Evolutionary conservation across 2,797 vertebrate species (phyloP).

Genomic region (Benthosema pterotum): DNA sequence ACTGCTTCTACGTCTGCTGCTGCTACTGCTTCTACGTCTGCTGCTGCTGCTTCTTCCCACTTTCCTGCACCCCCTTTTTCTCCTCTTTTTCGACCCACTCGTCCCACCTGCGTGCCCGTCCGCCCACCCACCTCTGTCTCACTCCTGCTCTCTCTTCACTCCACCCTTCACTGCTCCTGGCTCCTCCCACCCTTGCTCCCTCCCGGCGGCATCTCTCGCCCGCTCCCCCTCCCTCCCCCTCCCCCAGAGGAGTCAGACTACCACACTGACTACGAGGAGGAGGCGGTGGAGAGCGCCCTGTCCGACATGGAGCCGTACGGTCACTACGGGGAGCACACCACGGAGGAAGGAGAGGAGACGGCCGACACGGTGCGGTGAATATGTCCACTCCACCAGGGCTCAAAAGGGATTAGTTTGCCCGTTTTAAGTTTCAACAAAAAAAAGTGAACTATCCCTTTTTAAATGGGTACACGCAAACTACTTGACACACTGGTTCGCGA

Average conservation of each 20-base stretch:
- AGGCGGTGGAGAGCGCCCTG: conserved; percentile 77
- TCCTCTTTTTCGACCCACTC: conserved; percentile 1
- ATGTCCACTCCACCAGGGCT: conserved; percentile 11
- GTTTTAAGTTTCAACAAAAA: too few species aligned
- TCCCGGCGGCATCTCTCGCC: too few species aligned
- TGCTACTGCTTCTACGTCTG: too few species aligned
- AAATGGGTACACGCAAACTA: too few species aligned
- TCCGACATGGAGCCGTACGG: conserved; percentile 75
- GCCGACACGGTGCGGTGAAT: conserved; percentile 84
- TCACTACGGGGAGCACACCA: conserved; percentile 73
- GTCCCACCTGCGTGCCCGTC: too few species aligned
- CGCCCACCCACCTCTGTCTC: too few species aligned
- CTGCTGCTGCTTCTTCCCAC: conserved; percentile 14
- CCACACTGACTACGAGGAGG: conserved; percentile 83
- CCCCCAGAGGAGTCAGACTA: conserved; percentile 91
- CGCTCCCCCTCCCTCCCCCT: conserved; percentile 37
- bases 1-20: too few species aligned
- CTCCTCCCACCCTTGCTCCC: conserved; percentile 1
- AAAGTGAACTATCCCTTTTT: too few species aligned
- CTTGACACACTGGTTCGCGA: too few species aligned
- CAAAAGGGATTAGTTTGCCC: too few species aligned
- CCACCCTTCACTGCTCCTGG: conserved; percentile 47
- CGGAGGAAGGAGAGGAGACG: conserved; percentile 77
- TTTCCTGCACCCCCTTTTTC: conserved; percentile 9
- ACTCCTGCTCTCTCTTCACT: conserved; percentile 19